Base-by-base conservation (phyloP, 2,888 invertebrate species). In the Cantharis nigra region DNA sequence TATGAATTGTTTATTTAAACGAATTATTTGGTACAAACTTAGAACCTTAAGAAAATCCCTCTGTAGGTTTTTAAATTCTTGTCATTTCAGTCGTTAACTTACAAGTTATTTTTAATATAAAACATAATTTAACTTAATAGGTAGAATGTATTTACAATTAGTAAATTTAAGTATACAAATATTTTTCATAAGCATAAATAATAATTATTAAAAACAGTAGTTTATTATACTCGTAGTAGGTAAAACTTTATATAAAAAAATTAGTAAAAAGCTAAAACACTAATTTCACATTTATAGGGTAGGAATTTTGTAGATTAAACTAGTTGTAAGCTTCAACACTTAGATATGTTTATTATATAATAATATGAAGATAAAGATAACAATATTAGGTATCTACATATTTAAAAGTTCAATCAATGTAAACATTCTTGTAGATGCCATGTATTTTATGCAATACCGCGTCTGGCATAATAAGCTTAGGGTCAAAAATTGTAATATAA, bases 41-140 rank as follows among this genome's bases (percentile, higher is more conserved):
- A 74, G 74, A 74, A 74, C 74, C 74, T 63, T 70, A 70, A 16
- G 63, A 70, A 74, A 70, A 70, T 71, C 63, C 23, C 65, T 13
- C 9, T 13, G 20, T 23, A 69, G 67, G 73, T 73, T 74, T 18
- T 14, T 18, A 70, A 74, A 70, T 72, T 67, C 49, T 20, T 30
- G 11, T 74, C 74, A 30, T 26, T 69, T 74, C 74, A 74, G 74
- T 74, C 74, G 69, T 14, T 69, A 70, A 49, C 49, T 67, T 30
- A 67, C 67, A 72, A 69, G 49, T 69, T 63, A 70, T 5, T 65
- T 14, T 20, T 20, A 14, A 10, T 11, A 18, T 65, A 65, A 20
- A 65, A 20, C 20, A 20, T 20, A 20, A 20, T 20, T 20, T 20
- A 20, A 20, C 20, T 20, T 20, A 20, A 3, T 20, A 20, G 20